These are phyloP conservation scores for Microctenopoma stevenorrisi DNA, from an alignment of 2,797 vertebrate genomes.

Conservation along the genomic window DNA sequence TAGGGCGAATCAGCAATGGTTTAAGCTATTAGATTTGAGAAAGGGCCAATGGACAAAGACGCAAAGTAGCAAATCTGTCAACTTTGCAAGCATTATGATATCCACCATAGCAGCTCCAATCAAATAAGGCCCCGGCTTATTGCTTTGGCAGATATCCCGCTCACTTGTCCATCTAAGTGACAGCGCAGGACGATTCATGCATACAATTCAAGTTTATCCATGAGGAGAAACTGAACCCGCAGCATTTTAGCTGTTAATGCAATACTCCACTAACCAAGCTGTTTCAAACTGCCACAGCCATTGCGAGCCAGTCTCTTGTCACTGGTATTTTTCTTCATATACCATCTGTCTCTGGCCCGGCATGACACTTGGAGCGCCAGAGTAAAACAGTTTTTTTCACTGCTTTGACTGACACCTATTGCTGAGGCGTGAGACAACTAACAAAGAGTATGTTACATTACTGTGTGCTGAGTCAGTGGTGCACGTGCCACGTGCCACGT, in stretches of 20 bases:
- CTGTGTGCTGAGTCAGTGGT: constrained; percentile 19
- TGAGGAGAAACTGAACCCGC: constrained; percentile 27
- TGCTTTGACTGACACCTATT: constrained; percentile 27
- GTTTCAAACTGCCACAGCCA: constrained; percentile 30
- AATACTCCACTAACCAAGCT: constrained; percentile 33
- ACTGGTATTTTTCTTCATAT: constrained; percentile 34
- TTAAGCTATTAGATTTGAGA: constrained; percentile 68
- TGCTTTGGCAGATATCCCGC: constrained; percentile 61
- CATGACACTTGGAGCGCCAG: constrained; percentile 9
- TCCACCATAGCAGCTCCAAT: constrained; percentile 31
- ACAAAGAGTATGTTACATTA: neutral
- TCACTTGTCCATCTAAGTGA: constrained; percentile 65
- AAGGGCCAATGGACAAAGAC: constrained; percentile 51
- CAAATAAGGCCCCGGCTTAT: constrained; percentile 51
- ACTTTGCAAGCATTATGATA: constrained; percentile 45
- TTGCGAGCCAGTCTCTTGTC: constrained; percentile 44
- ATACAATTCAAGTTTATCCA: constrained; percentile 19
- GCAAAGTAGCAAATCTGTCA: constrained; percentile 56
- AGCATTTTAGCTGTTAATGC: constrained; percentile 18
- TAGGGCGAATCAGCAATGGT: constrained; percentile 58
- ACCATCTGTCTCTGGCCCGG: constrained; percentile 28
- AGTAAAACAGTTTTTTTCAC: constrained; percentile 8
- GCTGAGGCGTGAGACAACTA: constrained; percentile 22
- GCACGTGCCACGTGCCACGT: constrained; percentile 4
- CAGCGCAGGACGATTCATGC: constrained; percentile 37